A percentile compares a stretch with the other conserved stretches of the same genome.
Evolutionary conservation across 2,113 vertebrate species (phyloP).

Genomic region (Pelecanus crispus): DNA sequence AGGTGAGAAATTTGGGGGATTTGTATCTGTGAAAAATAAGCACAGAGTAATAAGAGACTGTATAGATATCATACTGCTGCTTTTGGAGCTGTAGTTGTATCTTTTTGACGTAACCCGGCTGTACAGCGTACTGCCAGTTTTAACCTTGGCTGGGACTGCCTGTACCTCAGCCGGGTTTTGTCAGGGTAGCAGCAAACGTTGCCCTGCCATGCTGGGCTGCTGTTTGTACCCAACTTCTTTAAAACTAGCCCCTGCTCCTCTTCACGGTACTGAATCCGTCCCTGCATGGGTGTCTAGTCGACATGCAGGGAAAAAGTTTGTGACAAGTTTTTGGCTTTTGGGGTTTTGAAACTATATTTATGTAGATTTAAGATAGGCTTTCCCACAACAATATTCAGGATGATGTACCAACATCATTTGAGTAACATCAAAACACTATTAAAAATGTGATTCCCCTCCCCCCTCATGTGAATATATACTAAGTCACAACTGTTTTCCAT

Average conservation of each 20-base stretch:
- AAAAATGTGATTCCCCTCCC: background rate
- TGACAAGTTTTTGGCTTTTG: background rate
- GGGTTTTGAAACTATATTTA: background rate
- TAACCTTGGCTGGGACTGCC: background rate
- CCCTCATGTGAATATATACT: background rate
- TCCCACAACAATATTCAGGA: background rate
- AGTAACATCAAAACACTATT: background rate
- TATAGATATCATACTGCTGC: background rate
- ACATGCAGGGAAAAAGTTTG: background rate
- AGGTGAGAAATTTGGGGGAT: constrained; percentile 60
- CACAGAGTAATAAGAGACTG: background rate
- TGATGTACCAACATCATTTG: background rate
- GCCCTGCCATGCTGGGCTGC: background rate
- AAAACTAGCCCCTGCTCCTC: background rate
- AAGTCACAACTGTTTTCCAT: background rate
- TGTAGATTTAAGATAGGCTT: background rate
- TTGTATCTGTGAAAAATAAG: constrained; percentile 62
- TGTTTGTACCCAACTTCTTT: background rate
- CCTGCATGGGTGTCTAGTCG: background rate
- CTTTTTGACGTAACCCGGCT: background rate
- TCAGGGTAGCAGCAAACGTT: background rate
- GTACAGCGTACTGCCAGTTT: background rate
- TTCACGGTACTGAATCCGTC: accelerated
- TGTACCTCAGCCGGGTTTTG: background rate
- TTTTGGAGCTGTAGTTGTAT: background rate